Conservation (phyloP, 2,113 vertebrate genomes). For the Erythrocercus mccallii region DNA sequence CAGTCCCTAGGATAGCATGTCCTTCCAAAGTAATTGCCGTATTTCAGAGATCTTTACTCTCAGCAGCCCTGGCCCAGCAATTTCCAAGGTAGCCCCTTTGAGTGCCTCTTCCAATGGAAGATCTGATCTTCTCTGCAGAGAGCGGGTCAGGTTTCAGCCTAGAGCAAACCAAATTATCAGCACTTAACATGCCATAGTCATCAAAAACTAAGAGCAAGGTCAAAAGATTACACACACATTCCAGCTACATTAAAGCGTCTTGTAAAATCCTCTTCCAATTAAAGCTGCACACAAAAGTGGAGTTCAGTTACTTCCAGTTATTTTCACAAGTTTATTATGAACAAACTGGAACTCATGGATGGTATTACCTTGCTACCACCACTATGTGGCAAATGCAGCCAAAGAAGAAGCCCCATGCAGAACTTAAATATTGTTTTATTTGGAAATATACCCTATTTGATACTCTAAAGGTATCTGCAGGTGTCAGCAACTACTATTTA, state of each 20-base stretch:
- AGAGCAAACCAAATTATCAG: constrained; percentile 30
- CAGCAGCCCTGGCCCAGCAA: not conserved
- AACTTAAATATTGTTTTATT: not conserved
- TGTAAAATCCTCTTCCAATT: not conserved
- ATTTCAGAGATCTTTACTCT: not conserved
- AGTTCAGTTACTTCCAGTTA: not conserved
- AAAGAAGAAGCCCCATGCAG: not conserved
- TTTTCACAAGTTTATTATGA: constrained; percentile 2
- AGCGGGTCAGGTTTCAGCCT: constrained; percentile 39
- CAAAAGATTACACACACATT: constrained; percentile 27
- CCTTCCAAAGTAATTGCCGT: not conserved
- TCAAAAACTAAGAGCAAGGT: constrained; percentile 22
- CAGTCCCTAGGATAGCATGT: not conserved
- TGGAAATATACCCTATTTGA: not conserved
- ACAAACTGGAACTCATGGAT: not conserved
- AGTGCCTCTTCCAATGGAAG: not conserved
- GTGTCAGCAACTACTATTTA: not conserved
- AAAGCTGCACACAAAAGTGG: not conserved
- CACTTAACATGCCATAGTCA: constrained; percentile 7
- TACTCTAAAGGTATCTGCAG: not conserved
- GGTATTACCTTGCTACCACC: not conserved
- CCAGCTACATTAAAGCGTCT: not conserved
- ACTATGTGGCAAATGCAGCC: not conserved
- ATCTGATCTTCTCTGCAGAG: not conserved
- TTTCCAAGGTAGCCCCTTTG: not conserved